phyloP scores from a whole-genome alignment of 1,140 invertebrate species.

The Medauroidea extradentata region DNA sequence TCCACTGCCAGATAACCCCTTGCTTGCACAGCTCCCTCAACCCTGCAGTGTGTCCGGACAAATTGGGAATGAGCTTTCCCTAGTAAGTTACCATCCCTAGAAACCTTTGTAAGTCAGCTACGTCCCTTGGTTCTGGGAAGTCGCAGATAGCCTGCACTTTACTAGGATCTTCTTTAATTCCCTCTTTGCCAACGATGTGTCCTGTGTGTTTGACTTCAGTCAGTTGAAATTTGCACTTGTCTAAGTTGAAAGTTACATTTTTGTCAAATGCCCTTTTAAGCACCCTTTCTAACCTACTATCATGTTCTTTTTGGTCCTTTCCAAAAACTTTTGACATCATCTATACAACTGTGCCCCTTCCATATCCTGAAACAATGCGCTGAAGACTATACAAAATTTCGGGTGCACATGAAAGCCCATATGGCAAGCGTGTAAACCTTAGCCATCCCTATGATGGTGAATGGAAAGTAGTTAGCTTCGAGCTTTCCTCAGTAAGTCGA shows the following conservation, averaged over 20 bases:
- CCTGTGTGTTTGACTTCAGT: slow-evolving; percentile 38
- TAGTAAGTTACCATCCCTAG: slow-evolving; percentile 41
- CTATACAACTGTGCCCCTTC: background rate
- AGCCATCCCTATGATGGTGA: slow-evolving; percentile 19
- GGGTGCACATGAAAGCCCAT: slow-evolving; percentile 22
- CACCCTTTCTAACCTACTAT: slow-evolving; percentile 23
- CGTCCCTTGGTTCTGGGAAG: slow-evolving; percentile 29
- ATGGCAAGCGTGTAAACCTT: slow-evolving; percentile 36
- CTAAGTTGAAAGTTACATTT: slow-evolving; percentile 27
- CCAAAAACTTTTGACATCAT: slow-evolving; percentile 1
- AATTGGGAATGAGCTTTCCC: slow-evolving; percentile 36
- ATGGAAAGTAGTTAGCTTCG: slow-evolving; percentile 10
- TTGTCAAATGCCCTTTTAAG: slow-evolving; percentile 1
- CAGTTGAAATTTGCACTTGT: slow-evolving; percentile 29
- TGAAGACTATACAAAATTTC: background rate
- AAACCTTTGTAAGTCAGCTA: slow-evolving; percentile 37
- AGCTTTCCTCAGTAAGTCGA: slow-evolving; percentile 19
- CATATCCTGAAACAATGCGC: background rate
- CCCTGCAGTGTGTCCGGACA: slow-evolving; percentile 36
- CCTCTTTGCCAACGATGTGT: slow-evolving; percentile 32
- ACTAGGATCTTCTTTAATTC: slow-evolving; percentile 35
- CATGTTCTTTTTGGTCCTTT: background rate
- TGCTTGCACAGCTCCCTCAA: slow-evolving; percentile 39
- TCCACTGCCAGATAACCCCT: slow-evolving; percentile 32
- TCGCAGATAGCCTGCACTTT: slow-evolving; percentile 36